These are phyloP conservation scores for Rhinophrynus dorsalis DNA, from an alignment of 2,797 vertebrate genomes.

Conservation along the genomic window DNA sequence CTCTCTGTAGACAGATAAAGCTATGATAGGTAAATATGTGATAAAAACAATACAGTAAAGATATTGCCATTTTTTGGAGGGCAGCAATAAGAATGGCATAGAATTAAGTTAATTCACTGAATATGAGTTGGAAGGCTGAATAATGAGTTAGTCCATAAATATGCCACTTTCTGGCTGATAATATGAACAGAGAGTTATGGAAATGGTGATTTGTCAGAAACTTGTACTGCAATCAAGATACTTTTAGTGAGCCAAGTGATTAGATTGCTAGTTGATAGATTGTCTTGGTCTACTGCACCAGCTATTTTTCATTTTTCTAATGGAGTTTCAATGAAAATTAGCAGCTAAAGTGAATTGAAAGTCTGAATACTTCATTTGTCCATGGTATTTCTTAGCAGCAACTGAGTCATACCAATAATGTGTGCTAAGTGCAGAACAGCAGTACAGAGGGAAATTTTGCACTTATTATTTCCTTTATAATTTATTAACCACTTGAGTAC, in stretches of 20 bases:
- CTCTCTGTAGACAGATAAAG: no score
- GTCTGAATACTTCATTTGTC: conserved; percentile 10
- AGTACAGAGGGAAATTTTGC: background rate
- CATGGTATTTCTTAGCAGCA: background rate
- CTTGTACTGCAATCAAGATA: conserved; percentile 25
- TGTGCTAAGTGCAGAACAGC: conserved; percentile 7
- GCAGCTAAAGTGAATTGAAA: conserved; percentile 8
- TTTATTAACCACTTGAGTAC: no score
- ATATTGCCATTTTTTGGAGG: no score
- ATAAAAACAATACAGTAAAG: no score
- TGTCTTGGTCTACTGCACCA: background rate
- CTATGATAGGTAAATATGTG: no score
- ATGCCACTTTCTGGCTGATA: conserved; percentile 15
- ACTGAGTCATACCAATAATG: background rate
- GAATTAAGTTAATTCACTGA: conserved; percentile 10
- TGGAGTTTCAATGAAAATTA: conserved; percentile 30
- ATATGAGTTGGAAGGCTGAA: background rate
- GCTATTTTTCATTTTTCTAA: conserved; percentile 19
- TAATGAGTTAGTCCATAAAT: conserved; percentile 4
- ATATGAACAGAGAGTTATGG: conserved; percentile 17
- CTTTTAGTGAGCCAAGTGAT: conserved; percentile 37
- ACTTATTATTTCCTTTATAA: background rate
- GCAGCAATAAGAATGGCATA: no score
- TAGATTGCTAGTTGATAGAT: conserved; percentile 31
- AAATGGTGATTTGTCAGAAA: conserved; percentile 19